phyloP scores from a whole-genome alignment of 2,113 vertebrate species.

The Emydura subglobosa region DNA sequence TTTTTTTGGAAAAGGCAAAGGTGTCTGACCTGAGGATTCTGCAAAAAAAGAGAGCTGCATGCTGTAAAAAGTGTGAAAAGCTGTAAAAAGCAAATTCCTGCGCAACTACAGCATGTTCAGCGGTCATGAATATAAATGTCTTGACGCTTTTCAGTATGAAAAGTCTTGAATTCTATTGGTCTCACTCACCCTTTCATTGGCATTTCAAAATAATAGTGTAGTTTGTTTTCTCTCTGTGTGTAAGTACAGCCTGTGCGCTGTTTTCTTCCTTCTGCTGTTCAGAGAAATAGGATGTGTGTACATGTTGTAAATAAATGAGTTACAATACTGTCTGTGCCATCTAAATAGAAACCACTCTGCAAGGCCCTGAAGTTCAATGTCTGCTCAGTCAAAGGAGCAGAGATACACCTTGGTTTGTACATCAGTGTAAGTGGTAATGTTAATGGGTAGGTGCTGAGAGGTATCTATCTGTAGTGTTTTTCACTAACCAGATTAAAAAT shows the following conservation, averaged over 20 bases:
- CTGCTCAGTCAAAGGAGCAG: neutral
- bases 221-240: neutral
- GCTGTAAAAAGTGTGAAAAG: neutral
- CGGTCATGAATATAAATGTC: neutral
- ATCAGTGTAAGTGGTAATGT: neutral
- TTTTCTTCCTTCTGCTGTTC: neutral
- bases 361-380: rapidly evolving
- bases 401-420: neutral
- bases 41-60: neutral
- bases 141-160: constrained; percentile 6
- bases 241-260: neutral
- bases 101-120: constrained; percentile 10
- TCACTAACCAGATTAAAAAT: neutral
- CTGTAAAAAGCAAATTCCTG: neutral
- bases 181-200: neutral
- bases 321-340: neutral
- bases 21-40: neutral
- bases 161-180: constrained; percentile 19
- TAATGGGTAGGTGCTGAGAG: rapidly evolving
- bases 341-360: neutral
- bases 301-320: neutral
- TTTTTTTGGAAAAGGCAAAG: rapidly evolving
- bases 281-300: neutral
- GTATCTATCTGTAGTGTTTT: neutral
- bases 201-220: constrained; percentile 12